Evolutionary conservation across 2,797 vertebrate species (phyloP).

Genomic region (Halcyon smyrnensis): DNA sequence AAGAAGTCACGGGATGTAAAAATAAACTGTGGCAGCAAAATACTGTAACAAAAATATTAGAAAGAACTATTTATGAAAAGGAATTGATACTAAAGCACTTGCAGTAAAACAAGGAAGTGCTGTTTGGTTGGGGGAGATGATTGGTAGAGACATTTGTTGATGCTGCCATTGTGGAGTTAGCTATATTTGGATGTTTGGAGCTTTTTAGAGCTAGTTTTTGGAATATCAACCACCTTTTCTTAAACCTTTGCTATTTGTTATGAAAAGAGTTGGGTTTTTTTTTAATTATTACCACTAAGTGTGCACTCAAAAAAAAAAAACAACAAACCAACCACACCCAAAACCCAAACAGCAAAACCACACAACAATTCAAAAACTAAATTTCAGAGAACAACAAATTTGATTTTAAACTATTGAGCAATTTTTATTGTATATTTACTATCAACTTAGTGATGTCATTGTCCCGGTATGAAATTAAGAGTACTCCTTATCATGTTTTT

Average conservation of each 20-base stretch:
- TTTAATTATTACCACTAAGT: background rate
- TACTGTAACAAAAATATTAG: background rate
- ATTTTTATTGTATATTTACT: background rate
- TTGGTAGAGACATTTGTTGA: background rate
- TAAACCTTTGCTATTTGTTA: background rate
- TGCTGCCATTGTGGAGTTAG: fast-evolving
- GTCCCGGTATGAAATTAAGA: background rate
- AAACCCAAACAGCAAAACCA: background rate
- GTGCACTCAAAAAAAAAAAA: background rate
- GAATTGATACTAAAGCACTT: background rate
- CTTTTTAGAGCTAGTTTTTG: background rate
- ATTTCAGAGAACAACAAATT: background rate
- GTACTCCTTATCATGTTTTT: background rate
- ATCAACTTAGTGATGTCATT: background rate
- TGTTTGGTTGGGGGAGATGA: background rate
- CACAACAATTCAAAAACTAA: background rate
- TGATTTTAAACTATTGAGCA: background rate
- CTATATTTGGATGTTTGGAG: background rate
- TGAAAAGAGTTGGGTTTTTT: background rate
- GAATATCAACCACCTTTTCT: background rate
- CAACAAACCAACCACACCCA: background rate
- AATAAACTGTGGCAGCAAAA: background rate
- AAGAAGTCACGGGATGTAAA: background rate
- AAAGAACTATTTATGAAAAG: background rate
- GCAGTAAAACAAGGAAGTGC: background rate